phyloP scores from a whole-genome alignment of 2,888 invertebrate species.

The Halictus ligatus region DNA sequence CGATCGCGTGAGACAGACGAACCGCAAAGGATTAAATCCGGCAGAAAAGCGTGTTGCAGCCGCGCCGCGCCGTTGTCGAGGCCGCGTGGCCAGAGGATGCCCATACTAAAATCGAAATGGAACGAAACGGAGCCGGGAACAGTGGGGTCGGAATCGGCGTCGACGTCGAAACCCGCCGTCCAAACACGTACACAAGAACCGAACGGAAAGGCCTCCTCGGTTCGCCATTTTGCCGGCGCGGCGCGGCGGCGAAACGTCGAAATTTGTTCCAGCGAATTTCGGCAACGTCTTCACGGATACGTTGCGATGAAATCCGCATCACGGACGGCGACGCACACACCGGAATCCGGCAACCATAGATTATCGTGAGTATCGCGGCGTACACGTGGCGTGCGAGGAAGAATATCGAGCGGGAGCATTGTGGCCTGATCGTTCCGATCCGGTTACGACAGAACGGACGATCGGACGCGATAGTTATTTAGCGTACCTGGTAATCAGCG shows the following conservation, averaged over 20 bases:
- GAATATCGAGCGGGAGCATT: conserved; percentile 61
- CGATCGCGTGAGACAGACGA: conserved; percentile 42
- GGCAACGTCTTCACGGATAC: conserved; percentile 37
- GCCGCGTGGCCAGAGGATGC: not conserved
- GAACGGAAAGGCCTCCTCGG: not conserved
- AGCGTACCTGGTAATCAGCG: conserved; percentile 80
- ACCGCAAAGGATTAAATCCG: conserved; percentile 28
- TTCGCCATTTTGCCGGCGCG: not conserved
- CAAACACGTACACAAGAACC: not conserved
- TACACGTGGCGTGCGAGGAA: conserved; percentile 47
- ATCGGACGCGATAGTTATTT: conserved; percentile 77
- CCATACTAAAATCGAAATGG: conserved; percentile 14
- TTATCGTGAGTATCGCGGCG: conserved; percentile 54
- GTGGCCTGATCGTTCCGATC: conserved; percentile 66
- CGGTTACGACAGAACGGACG: conserved; percentile 74
- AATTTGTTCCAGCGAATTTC: conserved; percentile 56
- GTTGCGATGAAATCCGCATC: conserved; percentile 34
- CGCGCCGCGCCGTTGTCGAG: not conserved
- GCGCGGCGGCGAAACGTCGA: not conserved
- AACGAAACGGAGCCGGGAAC: not conserved
- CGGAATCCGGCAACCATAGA: conserved; percentile 43
- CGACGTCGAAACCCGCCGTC: not conserved
- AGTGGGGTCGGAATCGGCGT: not conserved
- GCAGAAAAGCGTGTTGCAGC: conserved; percentile 20
- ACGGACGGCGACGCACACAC: conserved; percentile 10